These are phyloP conservation scores for Diloba caeruleocephala DNA, from an alignment of 2,888 invertebrate species.

Conservation along the genomic window DNA sequence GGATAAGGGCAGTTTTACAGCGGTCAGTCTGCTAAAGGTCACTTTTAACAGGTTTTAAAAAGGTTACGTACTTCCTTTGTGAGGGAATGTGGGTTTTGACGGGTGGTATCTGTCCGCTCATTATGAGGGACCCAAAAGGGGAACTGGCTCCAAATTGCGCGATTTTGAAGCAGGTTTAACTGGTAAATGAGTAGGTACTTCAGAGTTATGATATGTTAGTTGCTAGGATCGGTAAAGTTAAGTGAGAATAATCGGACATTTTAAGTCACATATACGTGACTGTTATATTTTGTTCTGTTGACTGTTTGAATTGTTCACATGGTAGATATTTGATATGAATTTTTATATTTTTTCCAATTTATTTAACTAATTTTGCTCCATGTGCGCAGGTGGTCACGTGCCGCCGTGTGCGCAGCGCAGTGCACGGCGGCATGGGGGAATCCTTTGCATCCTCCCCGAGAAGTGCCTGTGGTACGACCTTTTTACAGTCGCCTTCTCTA, in stretches of 20 bases:
- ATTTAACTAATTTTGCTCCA: too few species aligned
- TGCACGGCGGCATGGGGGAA: too few species aligned
- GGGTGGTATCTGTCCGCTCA: constrained; percentile 42
- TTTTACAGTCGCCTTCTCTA: too few species aligned
- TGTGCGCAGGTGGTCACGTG: too few species aligned
- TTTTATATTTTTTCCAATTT: too few species aligned
- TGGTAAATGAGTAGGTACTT: constrained; percentile 42
- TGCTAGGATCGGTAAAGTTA: constrained; percentile 16
- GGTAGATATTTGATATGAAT: too few species aligned
- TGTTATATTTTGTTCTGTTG: too few species aligned
- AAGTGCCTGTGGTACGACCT: too few species aligned
- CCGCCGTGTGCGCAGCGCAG: too few species aligned
- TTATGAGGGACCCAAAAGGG: constrained; percentile 28
- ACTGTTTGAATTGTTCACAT: too few species aligned
- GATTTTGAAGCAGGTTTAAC: constrained; percentile 44
- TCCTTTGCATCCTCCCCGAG: too few species aligned
- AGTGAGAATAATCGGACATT: constrained; percentile 1
- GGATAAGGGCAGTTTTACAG: constrained; percentile 64
- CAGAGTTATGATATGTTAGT: constrained; percentile 38
- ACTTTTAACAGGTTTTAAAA: constrained; percentile 66
- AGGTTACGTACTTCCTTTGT: constrained; percentile 58
- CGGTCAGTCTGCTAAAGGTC: constrained; percentile 61
- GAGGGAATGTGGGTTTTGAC: constrained; percentile 54
- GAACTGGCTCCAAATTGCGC: constrained; percentile 23
- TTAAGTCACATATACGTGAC: too few species aligned